Conservation (phyloP, 37 sponge, comb jelly and placozoan species). For the Halichondria panicea region DNA sequence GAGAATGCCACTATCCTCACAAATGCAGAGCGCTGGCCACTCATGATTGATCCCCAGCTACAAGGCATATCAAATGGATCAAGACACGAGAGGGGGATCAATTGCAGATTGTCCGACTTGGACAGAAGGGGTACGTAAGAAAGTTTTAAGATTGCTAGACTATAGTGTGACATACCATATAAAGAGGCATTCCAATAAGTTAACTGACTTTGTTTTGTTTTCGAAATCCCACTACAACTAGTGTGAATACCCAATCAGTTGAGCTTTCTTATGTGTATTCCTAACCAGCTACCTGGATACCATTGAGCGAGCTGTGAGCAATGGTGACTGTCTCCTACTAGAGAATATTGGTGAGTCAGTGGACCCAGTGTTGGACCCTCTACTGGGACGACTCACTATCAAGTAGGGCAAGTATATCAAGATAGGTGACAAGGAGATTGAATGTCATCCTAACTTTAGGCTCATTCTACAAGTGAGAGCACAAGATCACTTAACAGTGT, state of each 20-base stretch:
- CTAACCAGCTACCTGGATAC: slow-evolving; percentile 85
- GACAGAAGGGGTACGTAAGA: slow-evolving; percentile 76
- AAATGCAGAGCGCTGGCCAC: slow-evolving; percentile 96
- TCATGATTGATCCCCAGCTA: slow-evolving; percentile 99
- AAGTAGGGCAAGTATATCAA: slow-evolving; percentile 98
- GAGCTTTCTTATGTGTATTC: not conserved
- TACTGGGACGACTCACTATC: slow-evolving; percentile 97
- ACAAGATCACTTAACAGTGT: not conserved
- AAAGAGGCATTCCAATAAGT: no score
- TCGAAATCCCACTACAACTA: no score
- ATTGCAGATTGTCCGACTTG: slow-evolving; percentile 87
- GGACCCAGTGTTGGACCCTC: slow-evolving; percentile 96
- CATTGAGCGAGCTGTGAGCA: slow-evolving; percentile 93
- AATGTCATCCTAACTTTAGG: slow-evolving; percentile 88
- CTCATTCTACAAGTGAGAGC: slow-evolving; percentile 55
- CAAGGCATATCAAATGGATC: slow-evolving; percentile 99
- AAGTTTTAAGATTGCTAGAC: no score
- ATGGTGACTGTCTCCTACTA: slow-evolving; percentile 87
- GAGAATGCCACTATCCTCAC: slow-evolving; percentile 99
- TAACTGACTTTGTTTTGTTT: no score
- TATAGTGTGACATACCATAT: no score
- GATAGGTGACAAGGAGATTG: slow-evolving; percentile 99
- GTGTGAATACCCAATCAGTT: no score
- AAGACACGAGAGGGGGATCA: slow-evolving; percentile 93
- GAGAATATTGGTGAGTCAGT: slow-evolving; percentile 96